These are phyloP conservation scores for Aphelenchoides avenae DNA, from an alignment of 1,140 invertebrate species.

Conservation along the genomic window DNA sequence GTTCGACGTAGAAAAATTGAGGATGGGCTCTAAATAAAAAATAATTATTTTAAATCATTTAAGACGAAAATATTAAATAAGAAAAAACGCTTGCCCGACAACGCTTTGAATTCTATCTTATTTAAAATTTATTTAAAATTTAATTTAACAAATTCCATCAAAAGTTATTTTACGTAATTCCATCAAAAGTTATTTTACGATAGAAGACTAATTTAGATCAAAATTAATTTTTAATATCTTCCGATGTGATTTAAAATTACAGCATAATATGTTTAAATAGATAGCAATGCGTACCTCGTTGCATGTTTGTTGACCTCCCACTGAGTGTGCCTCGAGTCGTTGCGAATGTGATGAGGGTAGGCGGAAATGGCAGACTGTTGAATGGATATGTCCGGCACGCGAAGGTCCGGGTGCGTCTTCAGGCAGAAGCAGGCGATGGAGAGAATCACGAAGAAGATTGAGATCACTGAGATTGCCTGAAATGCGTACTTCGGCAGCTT, in stretches of 20 bases:
- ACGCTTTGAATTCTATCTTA: too few species aligned
- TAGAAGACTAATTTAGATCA: too few species aligned
- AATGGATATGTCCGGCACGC: constrained; percentile 69
- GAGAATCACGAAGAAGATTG: constrained; percentile 94
- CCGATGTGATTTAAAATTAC: background rate
- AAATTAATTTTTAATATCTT: background rate
- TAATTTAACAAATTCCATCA: too few species aligned
- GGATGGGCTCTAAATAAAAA: constrained; percentile 61
- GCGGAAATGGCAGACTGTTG: too few species aligned
- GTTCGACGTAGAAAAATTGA: constrained; percentile 80
- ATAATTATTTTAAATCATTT: background rate
- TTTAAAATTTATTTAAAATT: too few species aligned
- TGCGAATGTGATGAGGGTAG: too few species aligned
- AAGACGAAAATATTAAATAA: background rate
- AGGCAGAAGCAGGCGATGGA: constrained; percentile 92
- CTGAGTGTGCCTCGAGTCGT: too few species aligned
- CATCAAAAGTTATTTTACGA: too few species aligned
- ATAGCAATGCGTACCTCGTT: too few species aligned
- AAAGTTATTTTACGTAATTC: background rate
- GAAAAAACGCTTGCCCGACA: too few species aligned
- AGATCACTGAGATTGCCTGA: constrained; percentile 88
- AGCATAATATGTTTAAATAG: too few species aligned
- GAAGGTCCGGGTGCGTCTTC: constrained; percentile 85
- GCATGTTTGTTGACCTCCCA: too few species aligned
- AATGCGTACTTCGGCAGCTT: constrained; percentile 62